Evolutionary conservation across 1,140 invertebrate species (phyloP).

Genomic region (Andrena cerasifolii): DNA sequence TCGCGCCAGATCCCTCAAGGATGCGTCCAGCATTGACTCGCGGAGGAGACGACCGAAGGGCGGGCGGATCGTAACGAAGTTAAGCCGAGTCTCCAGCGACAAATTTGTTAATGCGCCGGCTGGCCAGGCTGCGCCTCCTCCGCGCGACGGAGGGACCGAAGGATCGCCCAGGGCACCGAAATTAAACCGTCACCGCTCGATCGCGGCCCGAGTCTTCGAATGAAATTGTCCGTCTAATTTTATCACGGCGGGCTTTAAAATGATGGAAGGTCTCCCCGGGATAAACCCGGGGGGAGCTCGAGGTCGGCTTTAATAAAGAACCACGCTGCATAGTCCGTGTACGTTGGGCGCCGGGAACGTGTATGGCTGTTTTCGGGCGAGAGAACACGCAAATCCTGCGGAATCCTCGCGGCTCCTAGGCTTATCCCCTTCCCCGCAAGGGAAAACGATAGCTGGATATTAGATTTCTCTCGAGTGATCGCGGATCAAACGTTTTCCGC

Average conservation of each 20-base stretch:
- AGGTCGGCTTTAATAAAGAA: conserved; percentile 66
- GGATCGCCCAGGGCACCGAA: conserved; percentile 58
- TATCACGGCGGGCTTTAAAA: conserved; percentile 75
- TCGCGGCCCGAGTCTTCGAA: conserved; percentile 63
- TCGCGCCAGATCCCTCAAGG: no score
- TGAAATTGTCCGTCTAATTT: conserved; percentile 79
- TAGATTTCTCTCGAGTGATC: no score
- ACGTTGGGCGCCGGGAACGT: conserved; percentile 24
- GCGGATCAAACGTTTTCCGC: no score
- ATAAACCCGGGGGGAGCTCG: conserved; percentile 60
- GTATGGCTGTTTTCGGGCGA: conserved; percentile 20
- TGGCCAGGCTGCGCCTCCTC: conserved; percentile 41
- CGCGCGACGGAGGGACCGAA: conserved; percentile 48
- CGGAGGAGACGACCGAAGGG: neutral
- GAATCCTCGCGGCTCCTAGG: conserved; percentile 44
- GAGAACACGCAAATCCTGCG: conserved; percentile 51
- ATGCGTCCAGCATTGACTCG: neutral
- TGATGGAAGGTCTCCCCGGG: conserved; percentile 77
- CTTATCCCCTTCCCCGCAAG: neutral
- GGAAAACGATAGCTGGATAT: no score
- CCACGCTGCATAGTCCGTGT: conserved; percentile 19
- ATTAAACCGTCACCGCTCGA: conserved; percentile 72
- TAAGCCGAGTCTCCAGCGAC: conserved; percentile 46
- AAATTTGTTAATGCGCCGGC: conserved; percentile 55
- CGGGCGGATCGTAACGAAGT: conserved; percentile 33